Base-by-base conservation (phyloP, 1,140 invertebrate species). In the Apis cerana region DNA sequence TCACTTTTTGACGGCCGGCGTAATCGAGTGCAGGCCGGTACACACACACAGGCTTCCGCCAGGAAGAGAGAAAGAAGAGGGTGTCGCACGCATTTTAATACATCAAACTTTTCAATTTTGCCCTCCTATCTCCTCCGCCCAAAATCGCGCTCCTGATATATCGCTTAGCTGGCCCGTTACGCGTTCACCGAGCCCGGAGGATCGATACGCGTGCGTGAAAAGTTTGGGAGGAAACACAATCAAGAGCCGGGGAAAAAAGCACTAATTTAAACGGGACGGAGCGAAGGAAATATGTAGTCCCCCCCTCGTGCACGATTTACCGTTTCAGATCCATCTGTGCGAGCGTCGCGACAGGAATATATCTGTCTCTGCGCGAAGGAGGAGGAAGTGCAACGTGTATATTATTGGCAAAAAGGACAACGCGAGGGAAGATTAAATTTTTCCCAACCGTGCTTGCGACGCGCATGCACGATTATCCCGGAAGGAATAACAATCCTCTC, bases 211-310 rank as follows among this genome's bases (percentile, higher is more conserved):
- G 72, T 56, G 71, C 64, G 68, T 43, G 33, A 43, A 43, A 43
- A 43, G 33, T 43, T 43, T 5, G n/a, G 33, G 86, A 80, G 84
- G 88, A 85, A 90, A 90, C 85, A 87, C 87, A 89, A 89, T 89
- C 89, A 89, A 84, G 85, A 83, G 71, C 80, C 80, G 67, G 65
- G 74, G 82, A 81, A 78, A 91, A 92, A 92, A 92, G 92, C 88
- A 90, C 91, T 92, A 91, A 93, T 93, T 92, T 92, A 91, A 93
- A 92, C 88, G 90, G 84, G 91, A 91, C 91, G 90, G 84, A 92
- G 91, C 91, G 90, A 91, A 93, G 90, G 89, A 93, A 93, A 93
- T 93, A 92, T 92, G 91, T 90, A 92, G 89, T 92, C 89, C n/a
- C n/a, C n/a, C n/a, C n/a, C n/a, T n/a, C n/a, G n/a, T n/a, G n/a